A percentile compares a stretch with the other conserved stretches of the same genome.
phyloP scores from a whole-genome alignment of 2,113 vertebrate genomes.

The Chloropsis cyanopogon region DNA sequence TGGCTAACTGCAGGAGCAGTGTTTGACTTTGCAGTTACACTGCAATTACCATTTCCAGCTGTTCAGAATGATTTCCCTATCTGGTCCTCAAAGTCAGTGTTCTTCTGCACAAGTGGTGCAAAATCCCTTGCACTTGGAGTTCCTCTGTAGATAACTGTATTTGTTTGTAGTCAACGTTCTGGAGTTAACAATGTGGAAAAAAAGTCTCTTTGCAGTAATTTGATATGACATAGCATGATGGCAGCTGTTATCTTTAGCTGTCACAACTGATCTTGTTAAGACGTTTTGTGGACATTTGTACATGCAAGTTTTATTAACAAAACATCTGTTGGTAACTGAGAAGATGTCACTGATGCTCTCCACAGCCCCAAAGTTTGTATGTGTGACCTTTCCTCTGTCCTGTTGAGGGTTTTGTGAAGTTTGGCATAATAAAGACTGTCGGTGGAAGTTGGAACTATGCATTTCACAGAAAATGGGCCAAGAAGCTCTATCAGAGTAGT shows the following conservation, averaged over 20 bases:
- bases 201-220: slow-evolving; percentile 32
- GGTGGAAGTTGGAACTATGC: not conserved
- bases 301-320: slow-evolving; percentile 76
- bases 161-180: slow-evolving; percentile 63
- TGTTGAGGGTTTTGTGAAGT: not conserved
- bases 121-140: slow-evolving; percentile 63
- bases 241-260: slow-evolving; percentile 74
- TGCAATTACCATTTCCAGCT: slow-evolving; percentile 72
- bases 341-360: slow-evolving; percentile 50
- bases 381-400: not conserved
- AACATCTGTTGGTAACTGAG: slow-evolving; percentile 62
- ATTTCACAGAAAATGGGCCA: not conserved
- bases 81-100: slow-evolving; percentile 70
- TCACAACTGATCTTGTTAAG: slow-evolving; percentile 72
- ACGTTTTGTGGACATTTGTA: slow-evolving; percentile 71
- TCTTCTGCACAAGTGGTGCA: slow-evolving; percentile 63
- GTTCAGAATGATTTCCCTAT: slow-evolving; percentile 58
- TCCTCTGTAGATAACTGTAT: slow-evolving; percentile 65
- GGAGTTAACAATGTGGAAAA: slow-evolving; percentile 16
- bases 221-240: slow-evolving; percentile 35
- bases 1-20: slow-evolving; percentile 18
- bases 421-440: not conserved
- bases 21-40: slow-evolving; percentile 14
- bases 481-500: not conserved
- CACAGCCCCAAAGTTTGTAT: not conserved